Evolutionary conservation across 2,113 vertebrate genomes (phyloP).

Genomic region (Planiliza haematocheilus): DNA sequence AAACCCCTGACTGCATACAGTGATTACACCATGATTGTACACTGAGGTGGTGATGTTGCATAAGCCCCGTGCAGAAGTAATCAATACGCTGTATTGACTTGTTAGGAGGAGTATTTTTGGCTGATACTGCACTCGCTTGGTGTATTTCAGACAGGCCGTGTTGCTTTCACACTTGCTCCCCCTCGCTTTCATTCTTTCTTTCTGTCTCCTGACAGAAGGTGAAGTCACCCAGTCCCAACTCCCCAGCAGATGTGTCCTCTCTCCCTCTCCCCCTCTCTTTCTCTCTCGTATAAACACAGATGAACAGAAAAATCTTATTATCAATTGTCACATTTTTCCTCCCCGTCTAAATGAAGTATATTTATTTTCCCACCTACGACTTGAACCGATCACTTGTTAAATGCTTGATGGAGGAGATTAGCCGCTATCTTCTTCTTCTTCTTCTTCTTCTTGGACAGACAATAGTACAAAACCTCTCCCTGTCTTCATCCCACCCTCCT

Average conservation of each 20-base stretch:
- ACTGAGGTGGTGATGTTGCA: constrained; percentile 68
- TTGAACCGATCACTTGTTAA: constrained; percentile 15
- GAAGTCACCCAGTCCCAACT: constrained; percentile 54
- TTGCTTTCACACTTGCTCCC: constrained; percentile 15
- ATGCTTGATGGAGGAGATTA: constrained; percentile 27
- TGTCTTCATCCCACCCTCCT: constrained; percentile 48
- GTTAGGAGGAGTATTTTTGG: constrained; percentile 66
- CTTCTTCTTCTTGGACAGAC: constrained; percentile 11
- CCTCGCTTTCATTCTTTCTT: constrained; percentile 15
- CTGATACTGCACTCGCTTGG: constrained; percentile 50
- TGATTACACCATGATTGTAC: constrained; percentile 60
- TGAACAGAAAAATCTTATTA: constrained; percentile 1
- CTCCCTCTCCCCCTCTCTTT: constrained; percentile 6
- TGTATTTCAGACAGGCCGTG: constrained; percentile 34
- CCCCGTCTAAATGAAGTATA: background rate
- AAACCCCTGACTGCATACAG: constrained; percentile 33
- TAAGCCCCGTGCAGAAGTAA: constrained; percentile 60
- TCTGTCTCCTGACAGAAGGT: constrained; percentile 34
- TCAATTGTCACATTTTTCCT: no score
- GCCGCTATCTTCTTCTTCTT: constrained; percentile 10
- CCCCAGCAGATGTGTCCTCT: constrained; percentile 46
- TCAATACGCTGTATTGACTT: constrained; percentile 71
- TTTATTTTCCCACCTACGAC: background rate
- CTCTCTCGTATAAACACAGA: background rate
- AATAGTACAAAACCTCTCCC: constrained; percentile 57